Evolutionary conservation across 2,113 vertebrate genomes (phyloP).

Genomic region (Poicephalus meyeri): DNA sequence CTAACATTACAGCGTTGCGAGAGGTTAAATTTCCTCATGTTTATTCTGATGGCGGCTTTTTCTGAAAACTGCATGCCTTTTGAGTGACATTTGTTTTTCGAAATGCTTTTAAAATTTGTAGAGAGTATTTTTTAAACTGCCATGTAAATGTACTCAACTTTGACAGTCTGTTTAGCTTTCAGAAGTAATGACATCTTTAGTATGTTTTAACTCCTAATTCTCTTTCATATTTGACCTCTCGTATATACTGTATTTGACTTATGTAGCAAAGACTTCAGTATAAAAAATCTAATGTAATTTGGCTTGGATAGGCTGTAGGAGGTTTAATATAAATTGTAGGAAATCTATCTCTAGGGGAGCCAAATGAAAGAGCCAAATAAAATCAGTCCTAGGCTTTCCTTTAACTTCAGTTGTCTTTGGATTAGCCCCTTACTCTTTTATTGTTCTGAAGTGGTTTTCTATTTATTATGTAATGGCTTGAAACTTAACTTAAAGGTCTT

Average conservation of each 20-base stretch:
- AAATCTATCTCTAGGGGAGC: not conserved
- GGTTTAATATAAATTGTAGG: not conserved
- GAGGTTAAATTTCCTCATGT: not conserved
- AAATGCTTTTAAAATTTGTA: constrained; percentile 32
- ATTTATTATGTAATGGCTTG: not conserved
- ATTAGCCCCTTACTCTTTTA: not conserved
- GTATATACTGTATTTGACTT: not conserved
- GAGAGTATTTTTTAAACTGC: not conserved
- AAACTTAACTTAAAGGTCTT: not conserved
- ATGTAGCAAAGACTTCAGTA: not conserved
- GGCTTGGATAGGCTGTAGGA: not conserved
- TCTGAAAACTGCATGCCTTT: not conserved
- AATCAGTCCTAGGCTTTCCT: not conserved
- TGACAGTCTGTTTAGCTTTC: constrained; percentile 51
- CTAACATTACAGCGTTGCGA: not conserved
- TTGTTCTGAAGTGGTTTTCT: not conserved
- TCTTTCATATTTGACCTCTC: constrained; percentile 36
- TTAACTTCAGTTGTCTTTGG: not conserved
- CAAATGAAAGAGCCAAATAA: constrained; percentile 11
- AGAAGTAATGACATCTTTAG: constrained; percentile 24
- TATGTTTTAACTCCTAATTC: constrained; percentile 4
- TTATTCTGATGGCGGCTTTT: not conserved
- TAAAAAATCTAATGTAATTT: not conserved
- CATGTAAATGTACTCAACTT: not conserved
- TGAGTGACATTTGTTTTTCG: constrained; percentile 1